Conservation (phyloP, 1,140 invertebrate genomes). For the Ceratina calcarata region DNA sequence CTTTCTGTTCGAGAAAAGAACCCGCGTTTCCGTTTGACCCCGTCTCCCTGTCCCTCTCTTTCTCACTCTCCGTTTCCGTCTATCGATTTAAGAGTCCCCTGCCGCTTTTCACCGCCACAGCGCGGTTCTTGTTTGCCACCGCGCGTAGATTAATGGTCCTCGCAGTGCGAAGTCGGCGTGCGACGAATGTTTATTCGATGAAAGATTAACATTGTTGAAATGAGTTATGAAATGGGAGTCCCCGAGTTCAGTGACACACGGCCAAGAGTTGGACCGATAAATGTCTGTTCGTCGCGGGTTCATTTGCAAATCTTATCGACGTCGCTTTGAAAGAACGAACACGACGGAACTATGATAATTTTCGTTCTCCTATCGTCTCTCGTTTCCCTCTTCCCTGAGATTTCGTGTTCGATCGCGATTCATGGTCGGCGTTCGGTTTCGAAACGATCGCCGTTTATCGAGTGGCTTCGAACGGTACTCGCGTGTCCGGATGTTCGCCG, state of each 20-base stretch:
- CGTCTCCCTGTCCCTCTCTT: too few relatives aligned
- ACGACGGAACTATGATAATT: too few relatives aligned
- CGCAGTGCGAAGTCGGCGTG: not conserved
- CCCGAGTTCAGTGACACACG: too few relatives aligned
- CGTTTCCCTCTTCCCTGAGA: constrained; percentile 35
- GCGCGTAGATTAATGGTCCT: not conserved
- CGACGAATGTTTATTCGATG: not conserved
- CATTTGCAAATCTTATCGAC: too few relatives aligned
- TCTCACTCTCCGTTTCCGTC: too few relatives aligned
- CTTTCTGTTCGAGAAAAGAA: constrained; percentile 11
- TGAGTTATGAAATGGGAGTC: too few relatives aligned
- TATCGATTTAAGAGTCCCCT: not conserved
- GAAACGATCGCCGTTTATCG: constrained; percentile 59
- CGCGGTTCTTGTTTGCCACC: not conserved
- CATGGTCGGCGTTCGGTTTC: constrained; percentile 45
- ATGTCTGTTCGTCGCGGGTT: too few relatives aligned
- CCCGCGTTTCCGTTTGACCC: constrained; percentile 23
- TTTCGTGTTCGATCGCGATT: constrained; percentile 52
- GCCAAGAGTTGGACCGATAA: too few relatives aligned
- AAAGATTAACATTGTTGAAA: not conserved
- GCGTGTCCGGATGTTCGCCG: constrained; percentile 45
- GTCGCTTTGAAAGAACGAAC: too few relatives aligned
- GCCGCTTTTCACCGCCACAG: too few relatives aligned
- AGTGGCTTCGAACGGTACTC: constrained; percentile 36
- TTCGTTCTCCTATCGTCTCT: not conserved